Evolutionary conservation across 2,113 vertebrate species (phyloP).

Genomic region (Uria lomvia): DNA sequence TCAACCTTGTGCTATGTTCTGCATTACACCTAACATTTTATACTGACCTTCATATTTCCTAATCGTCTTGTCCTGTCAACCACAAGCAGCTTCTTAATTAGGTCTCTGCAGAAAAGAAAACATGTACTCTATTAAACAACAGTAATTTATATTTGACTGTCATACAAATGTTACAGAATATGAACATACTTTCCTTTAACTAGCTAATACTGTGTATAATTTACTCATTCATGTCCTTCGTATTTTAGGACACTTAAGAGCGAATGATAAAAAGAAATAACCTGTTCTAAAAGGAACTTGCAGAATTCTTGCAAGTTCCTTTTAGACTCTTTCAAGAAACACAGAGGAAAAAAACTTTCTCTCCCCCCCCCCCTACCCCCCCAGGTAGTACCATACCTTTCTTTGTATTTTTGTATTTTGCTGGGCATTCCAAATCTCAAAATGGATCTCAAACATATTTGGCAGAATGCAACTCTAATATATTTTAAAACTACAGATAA

Average conservation of each 20-base stretch:
- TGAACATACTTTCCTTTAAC: background rate
- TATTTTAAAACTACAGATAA: background rate
- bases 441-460: background rate
- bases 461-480: background rate
- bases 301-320: background rate
- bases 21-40: background rate
- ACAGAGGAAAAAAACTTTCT: background rate
- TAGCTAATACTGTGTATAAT: background rate
- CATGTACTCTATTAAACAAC: background rate
- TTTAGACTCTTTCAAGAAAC: background rate
- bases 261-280: background rate
- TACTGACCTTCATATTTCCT: slow-evolving; percentile 94
- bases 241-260: background rate
- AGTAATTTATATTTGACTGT: background rate
- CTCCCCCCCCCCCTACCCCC: too few species aligned
- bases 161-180: background rate
- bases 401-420: background rate
- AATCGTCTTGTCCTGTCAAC: slow-evolving; percentile 89
- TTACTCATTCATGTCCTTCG: background rate
- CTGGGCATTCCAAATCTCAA: background rate
- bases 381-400: background rate
- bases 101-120: slow-evolving; percentile 78
- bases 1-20: background rate
- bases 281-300: background rate
- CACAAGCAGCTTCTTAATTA: slow-evolving; percentile 94